Conservation (phyloP, 2,113 vertebrate genomes). For the Anseranas semipalmata region DNA sequence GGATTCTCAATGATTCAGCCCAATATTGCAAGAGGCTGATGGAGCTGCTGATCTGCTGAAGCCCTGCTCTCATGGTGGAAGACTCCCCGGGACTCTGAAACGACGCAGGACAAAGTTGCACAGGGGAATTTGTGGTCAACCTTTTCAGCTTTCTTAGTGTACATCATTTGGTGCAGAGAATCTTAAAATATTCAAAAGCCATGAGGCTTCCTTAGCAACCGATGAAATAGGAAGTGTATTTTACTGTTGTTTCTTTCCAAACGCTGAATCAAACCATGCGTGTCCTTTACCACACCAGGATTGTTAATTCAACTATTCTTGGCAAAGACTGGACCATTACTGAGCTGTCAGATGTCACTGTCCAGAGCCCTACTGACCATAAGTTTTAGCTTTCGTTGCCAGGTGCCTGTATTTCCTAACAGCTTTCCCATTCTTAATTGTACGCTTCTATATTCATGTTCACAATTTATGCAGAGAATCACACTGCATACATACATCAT, state of each 20-base stretch:
- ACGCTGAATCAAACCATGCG: rapidly evolving
- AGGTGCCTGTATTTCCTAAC: neutral
- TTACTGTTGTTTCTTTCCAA: neutral
- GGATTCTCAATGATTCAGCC: neutral
- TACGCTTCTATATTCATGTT: rapidly evolving
- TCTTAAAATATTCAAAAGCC: neutral
- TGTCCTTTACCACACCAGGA: rapidly evolving
- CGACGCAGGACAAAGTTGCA: rapidly evolving
- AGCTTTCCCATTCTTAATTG: neutral
- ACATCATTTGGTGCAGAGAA: neutral
- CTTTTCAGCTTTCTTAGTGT: rapidly evolving
- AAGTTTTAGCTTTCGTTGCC: neutral
- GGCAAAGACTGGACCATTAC: neutral
- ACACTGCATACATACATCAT: rapidly evolving
- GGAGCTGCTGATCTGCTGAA: neutral
- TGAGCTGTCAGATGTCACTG: neutral
- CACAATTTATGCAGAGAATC: neutral
- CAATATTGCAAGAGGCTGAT: neutral
- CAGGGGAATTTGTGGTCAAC: rapidly evolving
- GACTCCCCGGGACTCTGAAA: rapidly evolving
- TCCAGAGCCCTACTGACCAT: rapidly evolving
- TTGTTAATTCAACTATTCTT: rapidly evolving
- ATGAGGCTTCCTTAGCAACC: rapidly evolving
- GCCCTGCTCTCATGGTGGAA: neutral
- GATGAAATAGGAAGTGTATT: rapidly evolving